Percentiles rank a stretch among this genome's conserved stretches.
phyloP scores from a whole-genome alignment of 2,888 invertebrate genomes.

The Acanthopleura granulata region DNA sequence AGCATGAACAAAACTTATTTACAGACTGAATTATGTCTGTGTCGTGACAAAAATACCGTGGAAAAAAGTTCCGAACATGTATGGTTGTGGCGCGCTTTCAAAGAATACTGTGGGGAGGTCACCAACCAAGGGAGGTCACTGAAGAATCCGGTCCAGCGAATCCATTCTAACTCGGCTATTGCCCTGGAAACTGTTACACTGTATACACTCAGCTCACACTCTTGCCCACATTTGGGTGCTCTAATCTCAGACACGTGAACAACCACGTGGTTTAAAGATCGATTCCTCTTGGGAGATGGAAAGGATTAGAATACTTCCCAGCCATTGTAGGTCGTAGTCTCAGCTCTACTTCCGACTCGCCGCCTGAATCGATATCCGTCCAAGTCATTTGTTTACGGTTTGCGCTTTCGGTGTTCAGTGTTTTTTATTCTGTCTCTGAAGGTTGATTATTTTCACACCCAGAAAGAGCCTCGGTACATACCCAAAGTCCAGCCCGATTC shows the following conservation, averaged over 20 bases:
- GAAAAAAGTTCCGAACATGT: too few relatives aligned
- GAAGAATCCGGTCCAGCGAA: too few relatives aligned
- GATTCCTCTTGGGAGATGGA: background rate
- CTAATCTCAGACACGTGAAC: background rate
- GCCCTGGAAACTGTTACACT: too few relatives aligned
- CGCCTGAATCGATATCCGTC: background rate
- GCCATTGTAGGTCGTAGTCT: background rate
- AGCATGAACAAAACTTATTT: too few relatives aligned
- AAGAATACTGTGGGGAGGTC: too few relatives aligned
- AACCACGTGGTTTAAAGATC: background rate
- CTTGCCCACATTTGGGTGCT: constrained; percentile 5
- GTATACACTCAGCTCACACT: constrained; percentile 3
- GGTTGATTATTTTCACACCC: background rate
- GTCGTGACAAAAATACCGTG: too few relatives aligned
- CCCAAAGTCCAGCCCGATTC: background rate
- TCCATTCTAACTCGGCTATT: too few relatives aligned
- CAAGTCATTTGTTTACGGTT: too few relatives aligned
- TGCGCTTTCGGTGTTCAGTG: too few relatives aligned
- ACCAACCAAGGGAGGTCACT: too few relatives aligned
- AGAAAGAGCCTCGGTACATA: constrained; percentile 1
- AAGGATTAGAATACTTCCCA: constrained; percentile 10
- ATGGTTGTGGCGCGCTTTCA: too few relatives aligned
- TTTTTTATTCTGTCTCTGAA: background rate
- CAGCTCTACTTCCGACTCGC: background rate
- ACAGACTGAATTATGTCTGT: too few relatives aligned